Conservation (phyloP, 1,140 invertebrate species). For the Drosophila cardini region DNA sequence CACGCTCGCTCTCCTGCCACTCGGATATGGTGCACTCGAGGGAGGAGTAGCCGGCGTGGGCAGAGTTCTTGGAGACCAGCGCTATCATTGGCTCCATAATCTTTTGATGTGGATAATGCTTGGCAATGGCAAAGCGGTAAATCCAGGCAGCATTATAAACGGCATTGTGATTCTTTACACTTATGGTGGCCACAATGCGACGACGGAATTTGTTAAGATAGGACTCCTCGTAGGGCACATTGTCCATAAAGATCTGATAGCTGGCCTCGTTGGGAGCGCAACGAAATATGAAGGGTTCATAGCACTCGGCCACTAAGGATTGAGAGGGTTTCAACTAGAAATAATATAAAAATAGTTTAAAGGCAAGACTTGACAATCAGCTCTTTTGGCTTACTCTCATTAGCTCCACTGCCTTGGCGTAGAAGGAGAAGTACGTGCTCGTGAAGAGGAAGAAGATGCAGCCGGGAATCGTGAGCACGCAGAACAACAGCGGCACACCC, state of each 20-base stretch:
- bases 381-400: conserved; percentile 57
- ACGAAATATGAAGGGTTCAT: conserved; percentile 80
- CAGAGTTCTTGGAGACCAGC: conserved; percentile 64
- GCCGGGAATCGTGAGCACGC: conserved; percentile 75
- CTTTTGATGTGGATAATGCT: conserved; percentile 71
- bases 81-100: conserved; percentile 79
- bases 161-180: conserved; percentile 74
- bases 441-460: conserved; percentile 76
- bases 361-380: not conserved
- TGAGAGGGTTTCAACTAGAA: conserved; percentile 71
- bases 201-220: conserved; percentile 74
- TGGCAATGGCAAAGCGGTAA: conserved; percentile 78
- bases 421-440: conserved; percentile 79
- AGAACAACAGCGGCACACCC: conserved; percentile 78
- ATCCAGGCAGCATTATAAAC: conserved; percentile 82
- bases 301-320: conserved; percentile 78
- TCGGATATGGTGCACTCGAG: conserved; percentile 79
- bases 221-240: conserved; percentile 62
- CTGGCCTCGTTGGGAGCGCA: conserved; percentile 72
- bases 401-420: conserved; percentile 76
- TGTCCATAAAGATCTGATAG: conserved; percentile 75
- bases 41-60: conserved; percentile 61
- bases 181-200: conserved; percentile 70
- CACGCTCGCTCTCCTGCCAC: conserved; percentile 79
- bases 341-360: not conserved